Percentiles rank a stretch among this genome's conserved stretches.
Evolutionary conservation across 2,797 vertebrate genomes (phyloP).

Genomic region (Babyrousa celebensis): DNA sequence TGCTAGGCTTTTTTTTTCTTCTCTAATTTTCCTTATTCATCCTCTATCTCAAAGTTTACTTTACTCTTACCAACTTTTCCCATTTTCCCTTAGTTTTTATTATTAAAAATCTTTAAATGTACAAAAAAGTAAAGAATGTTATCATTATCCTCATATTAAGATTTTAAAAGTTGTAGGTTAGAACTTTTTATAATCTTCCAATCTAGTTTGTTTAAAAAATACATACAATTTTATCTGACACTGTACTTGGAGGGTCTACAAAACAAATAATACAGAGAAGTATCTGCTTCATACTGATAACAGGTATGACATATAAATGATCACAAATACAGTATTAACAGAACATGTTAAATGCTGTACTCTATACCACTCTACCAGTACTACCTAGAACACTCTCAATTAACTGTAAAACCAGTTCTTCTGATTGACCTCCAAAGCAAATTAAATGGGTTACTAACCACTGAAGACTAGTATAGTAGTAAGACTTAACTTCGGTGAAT

Average conservation of each 20-base stretch:
- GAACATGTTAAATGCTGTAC: not conserved
- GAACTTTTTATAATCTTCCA: constrained; percentile 23
- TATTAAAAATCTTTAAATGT: constrained; percentile 43
- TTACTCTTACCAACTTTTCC: not conserved
- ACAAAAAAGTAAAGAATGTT: not conserved
- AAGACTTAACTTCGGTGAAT: constrained; percentile 14
- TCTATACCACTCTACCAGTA: not conserved
- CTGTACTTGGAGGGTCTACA: constrained; percentile 13
- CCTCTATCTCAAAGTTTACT: not conserved
- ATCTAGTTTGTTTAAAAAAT: not conserved
- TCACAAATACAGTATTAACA: not conserved
- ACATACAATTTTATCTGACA: not conserved
- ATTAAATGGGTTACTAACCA: constrained; percentile 21
- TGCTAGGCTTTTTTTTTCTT: constrained; percentile 9
- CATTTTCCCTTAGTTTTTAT: not conserved
- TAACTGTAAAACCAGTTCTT: constrained; percentile 38
- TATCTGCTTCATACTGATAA: constrained; percentile 7
- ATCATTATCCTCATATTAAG: not conserved
- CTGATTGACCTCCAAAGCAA: not conserved
- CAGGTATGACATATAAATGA: not conserved
- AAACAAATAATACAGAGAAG: not conserved
- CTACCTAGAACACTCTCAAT: not conserved
- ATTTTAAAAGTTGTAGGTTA: constrained; percentile 20
- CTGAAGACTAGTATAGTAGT: not conserved
- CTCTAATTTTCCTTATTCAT: not conserved